A percentile compares a stretch with the other conserved stretches of the same genome.
These are phyloP conservation scores for Monomorium pharaonis DNA, from an alignment of 1,140 invertebrate species.

Conservation along the genomic window DNA sequence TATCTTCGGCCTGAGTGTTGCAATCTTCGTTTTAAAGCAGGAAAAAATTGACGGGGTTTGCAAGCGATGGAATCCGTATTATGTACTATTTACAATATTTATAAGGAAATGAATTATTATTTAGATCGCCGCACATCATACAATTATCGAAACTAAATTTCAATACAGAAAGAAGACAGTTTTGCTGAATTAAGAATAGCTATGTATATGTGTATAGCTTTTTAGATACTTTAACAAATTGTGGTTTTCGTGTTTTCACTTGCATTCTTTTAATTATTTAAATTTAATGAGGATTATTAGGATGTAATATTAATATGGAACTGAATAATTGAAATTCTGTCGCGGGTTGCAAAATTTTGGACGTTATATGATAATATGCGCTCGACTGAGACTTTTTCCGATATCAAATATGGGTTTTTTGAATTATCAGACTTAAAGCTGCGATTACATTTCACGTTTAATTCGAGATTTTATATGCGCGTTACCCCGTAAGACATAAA, in stretches of 20 bases:
- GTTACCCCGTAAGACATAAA: background rate
- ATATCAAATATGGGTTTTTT: constrained; percentile 5
- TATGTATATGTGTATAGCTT: too few relatives aligned
- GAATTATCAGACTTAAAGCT: background rate
- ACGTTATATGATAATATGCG: background rate
- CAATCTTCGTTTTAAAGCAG: background rate
- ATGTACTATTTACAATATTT: background rate
- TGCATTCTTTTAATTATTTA: background rate
- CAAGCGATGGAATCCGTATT: background rate
- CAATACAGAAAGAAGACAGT: background rate
- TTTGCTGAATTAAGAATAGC: too few relatives aligned
- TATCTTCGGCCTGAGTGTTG: background rate
- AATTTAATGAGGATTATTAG: background rate
- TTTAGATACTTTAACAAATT: too few relatives aligned
- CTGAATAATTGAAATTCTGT: background rate
- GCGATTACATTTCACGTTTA: background rate
- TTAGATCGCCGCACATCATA: background rate
- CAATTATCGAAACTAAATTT: background rate
- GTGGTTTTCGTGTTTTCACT: too few relatives aligned
- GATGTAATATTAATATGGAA: background rate
- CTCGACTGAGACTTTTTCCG: background rate
- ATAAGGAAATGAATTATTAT: background rate
- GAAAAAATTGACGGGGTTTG: background rate
- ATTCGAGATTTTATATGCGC: background rate
- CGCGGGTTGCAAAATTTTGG: background rate